Evolutionary conservation across 2,113 vertebrate species (phyloP).

Genomic region (Barnardius zonarius): DNA sequence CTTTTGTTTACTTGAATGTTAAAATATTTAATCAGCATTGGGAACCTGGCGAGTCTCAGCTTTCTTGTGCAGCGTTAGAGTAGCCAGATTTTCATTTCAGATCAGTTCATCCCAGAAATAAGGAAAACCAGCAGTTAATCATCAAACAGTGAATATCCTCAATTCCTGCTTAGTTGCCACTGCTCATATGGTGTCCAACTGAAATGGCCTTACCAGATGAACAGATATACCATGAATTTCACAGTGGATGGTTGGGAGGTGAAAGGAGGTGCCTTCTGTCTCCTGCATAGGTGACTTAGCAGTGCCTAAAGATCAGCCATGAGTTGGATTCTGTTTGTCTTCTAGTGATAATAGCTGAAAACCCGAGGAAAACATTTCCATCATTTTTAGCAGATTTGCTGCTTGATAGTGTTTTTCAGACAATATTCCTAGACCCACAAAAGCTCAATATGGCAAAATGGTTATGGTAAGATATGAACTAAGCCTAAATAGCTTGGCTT

Average conservation of each 20-base stretch:
- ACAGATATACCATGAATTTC: background rate
- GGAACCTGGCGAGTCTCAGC: background rate
- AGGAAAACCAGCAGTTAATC: background rate
- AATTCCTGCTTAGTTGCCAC: background rate
- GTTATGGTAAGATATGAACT: background rate
- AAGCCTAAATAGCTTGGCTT: background rate
- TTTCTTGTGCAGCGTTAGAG: background rate
- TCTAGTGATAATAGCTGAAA: background rate
- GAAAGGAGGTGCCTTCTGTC: background rate
- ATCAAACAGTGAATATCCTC: background rate
- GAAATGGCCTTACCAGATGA: background rate
- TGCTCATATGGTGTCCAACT: background rate
- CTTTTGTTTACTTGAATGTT: conserved; percentile 12
- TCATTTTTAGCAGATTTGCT: background rate
- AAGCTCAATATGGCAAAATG: background rate
- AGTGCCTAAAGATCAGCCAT: background rate
- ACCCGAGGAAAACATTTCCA: background rate
- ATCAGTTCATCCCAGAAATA: background rate
- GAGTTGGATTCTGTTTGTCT: background rate
- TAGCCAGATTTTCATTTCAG: background rate
- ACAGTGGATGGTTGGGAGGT: background rate
- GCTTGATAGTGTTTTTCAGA: background rate
- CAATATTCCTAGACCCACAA: background rate
- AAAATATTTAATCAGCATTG: background rate
- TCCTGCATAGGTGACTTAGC: background rate